These are phyloP conservation scores for Malurus melanocephalus DNA, from an alignment of 2,113 vertebrate species.

Conservation along the genomic window DNA sequence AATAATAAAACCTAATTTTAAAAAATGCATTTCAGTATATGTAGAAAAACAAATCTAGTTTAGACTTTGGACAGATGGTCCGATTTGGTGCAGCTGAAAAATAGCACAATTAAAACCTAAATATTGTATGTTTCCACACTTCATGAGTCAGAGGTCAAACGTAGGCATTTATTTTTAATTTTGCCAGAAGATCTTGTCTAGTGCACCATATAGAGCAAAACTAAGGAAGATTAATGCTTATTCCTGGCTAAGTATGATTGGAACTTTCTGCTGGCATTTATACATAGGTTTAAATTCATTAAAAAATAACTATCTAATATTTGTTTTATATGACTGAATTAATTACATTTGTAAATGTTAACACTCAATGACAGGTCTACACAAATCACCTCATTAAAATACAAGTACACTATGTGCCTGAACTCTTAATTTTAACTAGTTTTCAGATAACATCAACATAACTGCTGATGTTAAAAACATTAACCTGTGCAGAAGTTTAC, in stretches of 20 bases:
- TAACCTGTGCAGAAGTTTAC: neutral
- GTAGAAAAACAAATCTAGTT: slow-evolving; percentile 53
- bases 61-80: slow-evolving; percentile 57
- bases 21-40: slow-evolving; percentile 31
- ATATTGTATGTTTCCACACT: slow-evolving; percentile 80
- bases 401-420: slow-evolving; percentile 29
- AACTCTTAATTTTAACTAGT: slow-evolving; percentile 32
- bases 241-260: slow-evolving; percentile 76
- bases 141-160: slow-evolving; percentile 75
- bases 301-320: slow-evolving; percentile 62
- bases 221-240: slow-evolving; percentile 78
- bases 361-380: slow-evolving; percentile 56
- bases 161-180: slow-evolving; percentile 77
- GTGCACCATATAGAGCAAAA: slow-evolving; percentile 66
- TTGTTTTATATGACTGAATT: slow-evolving; percentile 65
- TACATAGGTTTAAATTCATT: slow-evolving; percentile 74
- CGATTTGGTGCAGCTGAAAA: slow-evolving; percentile 49
- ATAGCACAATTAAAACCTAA: slow-evolving; percentile 58
- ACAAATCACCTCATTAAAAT: slow-evolving; percentile 57
- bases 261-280: slow-evolving; percentile 73
- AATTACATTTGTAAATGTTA: slow-evolving; percentile 70
- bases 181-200: slow-evolving; percentile 66
- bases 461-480: neutral
- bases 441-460: slow-evolving; percentile 34
- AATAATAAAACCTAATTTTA: slow-evolving; percentile 39